Percentiles rank a stretch among this genome's conserved stretches.
Evolutionary conservation across 1,140 invertebrate genomes (phyloP).

Genomic region (Drosophila equinoxialis): DNA sequence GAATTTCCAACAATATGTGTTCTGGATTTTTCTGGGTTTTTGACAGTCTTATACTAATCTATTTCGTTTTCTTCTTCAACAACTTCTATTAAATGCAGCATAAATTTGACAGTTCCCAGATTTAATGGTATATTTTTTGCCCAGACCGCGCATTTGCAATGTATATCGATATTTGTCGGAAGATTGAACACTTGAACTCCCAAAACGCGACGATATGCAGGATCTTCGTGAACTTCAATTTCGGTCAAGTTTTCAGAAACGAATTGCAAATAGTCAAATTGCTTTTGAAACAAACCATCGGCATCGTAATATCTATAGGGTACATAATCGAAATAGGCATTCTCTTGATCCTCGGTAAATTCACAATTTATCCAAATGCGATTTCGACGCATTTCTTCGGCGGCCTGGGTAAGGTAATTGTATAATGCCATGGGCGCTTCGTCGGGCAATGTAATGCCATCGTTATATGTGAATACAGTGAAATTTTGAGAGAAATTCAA

Average conservation of each 20-base stretch:
- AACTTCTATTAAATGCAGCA: conserved; percentile 15
- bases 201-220: conserved; percentile 32
- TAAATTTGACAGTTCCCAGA: conserved; percentile 5
- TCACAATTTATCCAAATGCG: conserved; percentile 55
- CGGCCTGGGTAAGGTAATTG: conserved; percentile 23
- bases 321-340: conserved; percentile 26
- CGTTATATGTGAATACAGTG: conserved; percentile 33
- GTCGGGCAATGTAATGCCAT: conserved; percentile 28
- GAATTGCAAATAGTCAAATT: not conserved
- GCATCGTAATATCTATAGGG: conserved; percentile 38
- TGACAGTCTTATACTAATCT: not conserved
- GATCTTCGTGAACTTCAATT: not conserved
- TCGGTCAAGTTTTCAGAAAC: conserved; percentile 29
- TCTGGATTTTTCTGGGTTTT: not conserved
- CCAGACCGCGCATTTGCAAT: conserved; percentile 26
- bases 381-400: conserved; percentile 31
- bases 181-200: conserved; percentile 31
- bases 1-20: not conserved
- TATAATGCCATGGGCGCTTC: conserved; percentile 35
- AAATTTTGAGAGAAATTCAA: conserved; percentile 50
- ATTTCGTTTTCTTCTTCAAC: not conserved
- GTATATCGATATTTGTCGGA: conserved; percentile 33
- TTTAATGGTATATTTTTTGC: conserved; percentile 35
- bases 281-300: conserved; percentile 25
- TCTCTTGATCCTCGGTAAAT: not conserved